Percentiles rank a stretch among this genome's conserved stretches.
Conservation (phyloP, 2,888 invertebrate species). For the Apodemia zela region DNA sequence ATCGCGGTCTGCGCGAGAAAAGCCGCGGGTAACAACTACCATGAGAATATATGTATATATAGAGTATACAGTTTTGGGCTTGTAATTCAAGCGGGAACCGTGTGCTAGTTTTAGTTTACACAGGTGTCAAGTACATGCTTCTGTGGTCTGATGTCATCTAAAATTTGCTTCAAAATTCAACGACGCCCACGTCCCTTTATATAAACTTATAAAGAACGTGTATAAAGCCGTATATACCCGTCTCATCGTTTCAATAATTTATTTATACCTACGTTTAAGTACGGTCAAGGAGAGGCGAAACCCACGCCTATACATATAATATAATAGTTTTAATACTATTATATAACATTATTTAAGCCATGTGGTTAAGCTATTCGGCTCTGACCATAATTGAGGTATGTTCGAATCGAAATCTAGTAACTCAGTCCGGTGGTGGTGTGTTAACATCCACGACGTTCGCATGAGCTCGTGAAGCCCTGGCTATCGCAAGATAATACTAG, state of each 20-base stretch:
- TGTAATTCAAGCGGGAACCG: background rate
- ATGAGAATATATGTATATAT: background rate
- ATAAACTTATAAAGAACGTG: background rate
- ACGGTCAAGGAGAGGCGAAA: background rate
- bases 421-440: too few species aligned
- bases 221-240: background rate
- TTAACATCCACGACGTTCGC: too few species aligned
- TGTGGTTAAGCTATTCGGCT: too few species aligned
- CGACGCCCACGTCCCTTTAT: slow-evolving; percentile 9
- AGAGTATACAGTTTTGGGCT: background rate
- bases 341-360: background rate
- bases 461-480: too few species aligned
- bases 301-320: background rate
- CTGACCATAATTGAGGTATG: too few species aligned
- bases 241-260: slow-evolving; percentile 1
- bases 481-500: too few species aligned
- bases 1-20: background rate
- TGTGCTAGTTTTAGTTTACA: background rate
- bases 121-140: slow-evolving; percentile 10
- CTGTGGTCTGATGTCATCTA: slow-evolving; percentile 8
- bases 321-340: background rate
- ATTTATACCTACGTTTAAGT: background rate
- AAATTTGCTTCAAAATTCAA: slow-evolving; percentile 11
- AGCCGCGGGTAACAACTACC: background rate
- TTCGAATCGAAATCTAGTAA: too few species aligned